Base-by-base conservation (phyloP, 2,113 vertebrate species). In the Panthera tigris region DNA sequence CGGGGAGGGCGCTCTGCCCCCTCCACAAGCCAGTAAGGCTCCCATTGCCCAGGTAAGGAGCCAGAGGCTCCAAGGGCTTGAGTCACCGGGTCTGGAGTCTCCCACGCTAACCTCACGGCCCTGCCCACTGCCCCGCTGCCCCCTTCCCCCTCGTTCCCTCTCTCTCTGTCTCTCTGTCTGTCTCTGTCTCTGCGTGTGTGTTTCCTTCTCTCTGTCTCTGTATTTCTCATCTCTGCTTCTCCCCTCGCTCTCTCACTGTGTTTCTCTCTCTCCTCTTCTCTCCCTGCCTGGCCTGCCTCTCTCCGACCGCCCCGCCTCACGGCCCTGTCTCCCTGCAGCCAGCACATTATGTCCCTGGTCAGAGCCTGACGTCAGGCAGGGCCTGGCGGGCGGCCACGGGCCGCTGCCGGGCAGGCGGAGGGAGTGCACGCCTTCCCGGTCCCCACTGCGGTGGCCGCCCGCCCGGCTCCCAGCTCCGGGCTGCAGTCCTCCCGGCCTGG, bases 331-430 rank as follows among this genome's bases (percentile, higher is more conserved):
- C 96, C 63, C 96, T 87, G 94, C 92, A 81, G 95, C 85, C 97
- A 99, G 99, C 97, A 99, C 99, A 99, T 98, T 87, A 98, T 99
- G 99, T 99, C 99, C 99, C 98, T 98, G 97, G 97, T 98, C 98
- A 97, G 97, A 82, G 91, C 92, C 39, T 99, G 99, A 99, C 98
- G 98, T 99, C 98, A 98, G 97, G 98, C 98, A 96, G 98, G 97
- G 98, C 33, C 98, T 99, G 99, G 99, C 98, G 2, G 23, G 48
- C 11, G 23, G 98, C 98, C 99, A 99, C 19, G 68, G 97, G 98
- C 98, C 97, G 96, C 96, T 98, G 97, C 97, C 97, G 94, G 98
- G 98, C 98, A 97, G 97, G 92, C 90, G 0, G 94, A 97, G 92
- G 97, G 97, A 94, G 92, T 29, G 41, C 81, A 21, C 21, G 11